Conservation (phyloP, 1,140 invertebrate species). For the Drosophila athabasca region DNA sequence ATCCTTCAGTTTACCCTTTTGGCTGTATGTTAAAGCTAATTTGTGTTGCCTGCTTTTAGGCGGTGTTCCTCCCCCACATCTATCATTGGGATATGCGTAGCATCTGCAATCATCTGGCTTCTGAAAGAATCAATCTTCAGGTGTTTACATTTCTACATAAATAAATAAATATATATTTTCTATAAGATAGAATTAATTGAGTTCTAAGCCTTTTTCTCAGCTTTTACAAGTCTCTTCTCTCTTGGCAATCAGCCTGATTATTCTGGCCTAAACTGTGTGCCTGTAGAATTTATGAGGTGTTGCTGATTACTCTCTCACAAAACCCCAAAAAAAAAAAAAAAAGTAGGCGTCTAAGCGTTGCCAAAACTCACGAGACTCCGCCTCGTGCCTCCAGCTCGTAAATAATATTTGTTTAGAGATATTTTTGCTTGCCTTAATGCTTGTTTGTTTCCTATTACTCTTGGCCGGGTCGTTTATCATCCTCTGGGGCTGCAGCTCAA, state of each 20-base stretch:
- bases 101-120: too few species aligned
- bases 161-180: background rate
- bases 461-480: slow-evolving; percentile 69
- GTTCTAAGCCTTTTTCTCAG: background rate
- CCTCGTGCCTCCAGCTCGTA: slow-evolving; percentile 40
- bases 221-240: background rate
- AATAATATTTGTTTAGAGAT: slow-evolving; percentile 77
- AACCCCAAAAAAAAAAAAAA: slow-evolving; percentile 16
- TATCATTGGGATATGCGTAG: too few species aligned
- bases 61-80: too few species aligned
- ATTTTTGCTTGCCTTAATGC: slow-evolving; percentile 65
- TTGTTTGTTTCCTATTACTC: slow-evolving; percentile 69
- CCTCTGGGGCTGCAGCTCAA: slow-evolving; percentile 16
- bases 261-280: slow-evolving; percentile 1
- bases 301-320: slow-evolving; percentile 65
- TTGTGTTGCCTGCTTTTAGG: slow-evolving; percentile 32
- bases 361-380: slow-evolving; percentile 50
- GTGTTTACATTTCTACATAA: too few species aligned
- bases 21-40: slow-evolving; percentile 27
- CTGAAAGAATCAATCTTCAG: too few species aligned
- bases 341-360: slow-evolving; percentile 56
- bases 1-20: slow-evolving; percentile 17
- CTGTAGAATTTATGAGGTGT: slow-evolving; percentile 69
- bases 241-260: slow-evolving; percentile 48
- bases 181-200: background rate